phyloP scores from a whole-genome alignment of 2,888 invertebrate species.

The Allygus modestus region DNA sequence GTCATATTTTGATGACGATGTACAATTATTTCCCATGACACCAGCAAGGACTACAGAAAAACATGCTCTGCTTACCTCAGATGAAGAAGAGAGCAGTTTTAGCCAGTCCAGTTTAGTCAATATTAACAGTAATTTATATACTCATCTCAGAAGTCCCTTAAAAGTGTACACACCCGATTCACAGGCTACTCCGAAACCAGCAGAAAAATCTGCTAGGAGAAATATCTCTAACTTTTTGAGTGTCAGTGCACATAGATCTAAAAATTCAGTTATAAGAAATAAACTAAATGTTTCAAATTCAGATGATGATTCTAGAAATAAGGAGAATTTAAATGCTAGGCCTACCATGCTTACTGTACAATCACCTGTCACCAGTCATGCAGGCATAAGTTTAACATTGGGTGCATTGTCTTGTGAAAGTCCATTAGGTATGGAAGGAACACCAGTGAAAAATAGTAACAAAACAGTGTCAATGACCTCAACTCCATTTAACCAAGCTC shows the following conservation, averaged over 20 bases:
- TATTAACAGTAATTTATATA: not conserved
- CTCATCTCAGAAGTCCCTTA: not conserved
- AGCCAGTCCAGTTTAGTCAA: not conserved
- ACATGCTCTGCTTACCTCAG: not conserved
- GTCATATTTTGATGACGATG: conserved; percentile 25
- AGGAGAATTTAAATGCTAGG: not conserved
- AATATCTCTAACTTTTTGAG: not conserved
- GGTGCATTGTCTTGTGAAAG: not conserved
- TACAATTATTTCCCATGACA: not conserved
- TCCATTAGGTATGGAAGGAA: not conserved
- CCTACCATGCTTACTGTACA: not conserved
- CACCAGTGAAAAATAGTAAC: not conserved
- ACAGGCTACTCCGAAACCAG: not conserved
- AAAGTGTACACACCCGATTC: not conserved
- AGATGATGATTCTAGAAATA: not conserved
- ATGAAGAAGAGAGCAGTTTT: conserved; percentile 2
- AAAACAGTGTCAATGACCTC: not conserved
- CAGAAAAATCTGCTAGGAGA: not conserved
- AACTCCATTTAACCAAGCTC: not conserved
- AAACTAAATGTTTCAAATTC: not conserved
- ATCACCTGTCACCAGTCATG: not conserved
- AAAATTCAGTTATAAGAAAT: too few species aligned
- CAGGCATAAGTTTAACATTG: not conserved
- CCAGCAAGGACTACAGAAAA: not conserved
- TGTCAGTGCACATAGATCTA: not conserved